These are phyloP conservation scores for Syngnathus rostellatus DNA, from an alignment of 2,797 vertebrate species.

Conservation along the genomic window DNA sequence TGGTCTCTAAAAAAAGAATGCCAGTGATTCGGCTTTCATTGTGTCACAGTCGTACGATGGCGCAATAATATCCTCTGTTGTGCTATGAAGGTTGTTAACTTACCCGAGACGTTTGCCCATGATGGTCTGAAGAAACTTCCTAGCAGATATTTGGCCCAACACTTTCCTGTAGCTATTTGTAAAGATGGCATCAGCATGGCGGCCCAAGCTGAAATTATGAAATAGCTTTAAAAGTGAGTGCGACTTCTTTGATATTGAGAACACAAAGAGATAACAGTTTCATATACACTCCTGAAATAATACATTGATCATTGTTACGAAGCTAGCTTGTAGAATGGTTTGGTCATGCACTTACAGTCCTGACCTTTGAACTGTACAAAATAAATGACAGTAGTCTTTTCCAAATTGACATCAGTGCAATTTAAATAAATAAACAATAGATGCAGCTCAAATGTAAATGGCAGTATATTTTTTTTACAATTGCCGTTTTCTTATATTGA, in stretches of 20 bases:
- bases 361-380: too few species aligned
- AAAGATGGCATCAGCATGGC: slow-evolving; percentile 91
- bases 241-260: too few species aligned
- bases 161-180: slow-evolving; percentile 90
- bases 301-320: too few species aligned
- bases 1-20: slow-evolving; percentile 35
- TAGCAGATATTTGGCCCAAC: slow-evolving; percentile 83
- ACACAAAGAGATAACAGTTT: too few species aligned
- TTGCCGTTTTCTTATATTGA: neutral
- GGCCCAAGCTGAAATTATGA: slow-evolving; percentile 67
- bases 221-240: neutral
- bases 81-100: slow-evolving; percentile 27
- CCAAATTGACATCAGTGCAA: too few species aligned
- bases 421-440: too few species aligned
- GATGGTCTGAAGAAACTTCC: slow-evolving; percentile 85
- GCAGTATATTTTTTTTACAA: too few species aligned
- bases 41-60: neutral
- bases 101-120: slow-evolving; percentile 84
- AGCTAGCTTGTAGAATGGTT: too few species aligned
- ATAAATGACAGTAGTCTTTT: too few species aligned
- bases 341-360: too few species aligned
- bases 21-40: neutral
- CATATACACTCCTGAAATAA: too few species aligned
- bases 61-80: neutral
- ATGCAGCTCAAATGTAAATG: too few species aligned